Evolutionary conservation across 1,140 invertebrate species (phyloP), one percentile per base, ranked within the genome.

Genomic region (Pinna nobilis): DNA sequence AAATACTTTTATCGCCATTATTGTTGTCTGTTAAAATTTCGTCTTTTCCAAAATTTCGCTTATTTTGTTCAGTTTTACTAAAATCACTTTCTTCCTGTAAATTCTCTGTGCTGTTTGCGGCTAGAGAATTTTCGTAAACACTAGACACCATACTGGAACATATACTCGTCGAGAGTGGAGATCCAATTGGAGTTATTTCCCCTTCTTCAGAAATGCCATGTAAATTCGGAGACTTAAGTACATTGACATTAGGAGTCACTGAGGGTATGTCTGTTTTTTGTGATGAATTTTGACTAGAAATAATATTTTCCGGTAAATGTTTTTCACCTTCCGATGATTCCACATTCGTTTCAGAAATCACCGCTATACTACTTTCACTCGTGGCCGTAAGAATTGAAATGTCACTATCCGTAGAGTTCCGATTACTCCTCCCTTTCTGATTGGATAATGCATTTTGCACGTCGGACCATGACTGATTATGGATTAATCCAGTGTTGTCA

Each of bases 121-220:
- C 23, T 5, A 82, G 20, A 32, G 83, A 79, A 37, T 82, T 82
- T 66, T 85, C 74, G 64, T 87, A 87, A 23, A 87, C 78, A 81
- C 86, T 87, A 0, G 82, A 84, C 28, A 87, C 83, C 86, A 87
- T 87, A 59, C 81, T 83, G 44, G 75, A 81, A 70, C 84, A 86
- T 15, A 86, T 79, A 78, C 76, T 82, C 60, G 64, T 80, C 5
- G 78, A 81, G 23, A 87, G 70, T 13, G 84, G 84, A 20, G 85
- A 86, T 11, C 81, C 81, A 9, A 80, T 39, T 6, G 79, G 82
- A 37, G 77, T 81, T 51, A 61, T 35, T 6, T 76, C 74, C 39
- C 75, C 72, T 33, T 69, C 73, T 35, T 70, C 70, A 0, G 61
- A 20, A 11, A 70, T 64, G 13, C 50, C 71, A 35, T 65, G 53